phyloP scores from a whole-genome alignment of 2,888 invertebrate genomes.

The Polydrusus tereticollis region DNA sequence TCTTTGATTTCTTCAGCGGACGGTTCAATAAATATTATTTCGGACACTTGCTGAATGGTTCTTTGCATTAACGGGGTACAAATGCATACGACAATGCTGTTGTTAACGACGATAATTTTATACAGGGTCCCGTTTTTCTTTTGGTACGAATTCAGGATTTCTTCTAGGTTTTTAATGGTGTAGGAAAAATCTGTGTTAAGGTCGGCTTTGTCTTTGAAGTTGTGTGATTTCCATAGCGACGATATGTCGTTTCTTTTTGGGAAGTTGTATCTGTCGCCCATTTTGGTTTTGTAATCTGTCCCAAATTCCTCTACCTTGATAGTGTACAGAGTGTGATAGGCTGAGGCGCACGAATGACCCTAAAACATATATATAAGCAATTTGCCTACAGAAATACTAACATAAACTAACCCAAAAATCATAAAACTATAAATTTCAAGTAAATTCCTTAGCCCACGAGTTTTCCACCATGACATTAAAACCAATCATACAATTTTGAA shows the following conservation, averaged over 20 bases:
- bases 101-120: slow-evolving; percentile 55
- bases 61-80: slow-evolving; percentile 50
- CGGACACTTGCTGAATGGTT: slow-evolving; percentile 40
- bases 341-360: slow-evolving; percentile 38
- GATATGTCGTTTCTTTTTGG: slow-evolving; percentile 47
- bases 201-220: slow-evolving; percentile 39
- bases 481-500: no score
- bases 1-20: slow-evolving; percentile 46
- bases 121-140: slow-evolving; percentile 53
- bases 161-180: slow-evolving; percentile 40
- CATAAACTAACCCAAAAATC: no score
- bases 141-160: slow-evolving; percentile 28
- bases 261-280: slow-evolving; percentile 42
- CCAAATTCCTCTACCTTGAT: slow-evolving; percentile 40
- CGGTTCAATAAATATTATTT: slow-evolving; percentile 48
- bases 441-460: no score
- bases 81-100: slow-evolving; percentile 38
- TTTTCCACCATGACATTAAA: no score
- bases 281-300: slow-evolving; percentile 26
- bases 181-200: slow-evolving; percentile 9
- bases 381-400: no score
- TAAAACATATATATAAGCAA: slow-evolving; percentile 3
- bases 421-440: no score
- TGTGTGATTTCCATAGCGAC: slow-evolving; percentile 37
- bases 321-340: slow-evolving; percentile 30